phyloP scores from a whole-genome alignment of 37 sponge, comb jelly and placozoan species.

The Agelas oroides region DNA sequence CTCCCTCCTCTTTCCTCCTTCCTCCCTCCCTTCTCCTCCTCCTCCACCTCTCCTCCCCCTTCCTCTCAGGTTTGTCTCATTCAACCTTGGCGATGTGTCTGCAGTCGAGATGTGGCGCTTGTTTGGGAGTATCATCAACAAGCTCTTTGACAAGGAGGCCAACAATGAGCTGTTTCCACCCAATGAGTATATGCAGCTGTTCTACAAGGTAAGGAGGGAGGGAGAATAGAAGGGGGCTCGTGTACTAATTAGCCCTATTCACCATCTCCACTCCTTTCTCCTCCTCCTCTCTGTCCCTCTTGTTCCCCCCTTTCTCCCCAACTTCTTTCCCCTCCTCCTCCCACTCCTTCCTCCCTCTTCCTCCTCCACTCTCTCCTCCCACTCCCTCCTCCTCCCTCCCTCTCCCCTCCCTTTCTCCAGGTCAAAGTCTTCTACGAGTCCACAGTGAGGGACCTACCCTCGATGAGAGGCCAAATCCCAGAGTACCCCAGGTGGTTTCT shows the following conservation, averaged over 20 bases:
- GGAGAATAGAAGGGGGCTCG: too few relatives aligned
- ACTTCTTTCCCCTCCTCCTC: too few relatives aligned
- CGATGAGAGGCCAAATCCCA: background rate
- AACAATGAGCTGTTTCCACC: conserved; percentile 62
- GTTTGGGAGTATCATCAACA: conserved; percentile 46
- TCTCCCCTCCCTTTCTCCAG: conserved; percentile 1
- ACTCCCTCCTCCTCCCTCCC: too few relatives aligned
- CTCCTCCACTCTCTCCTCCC: too few relatives aligned
- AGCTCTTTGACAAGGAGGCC: conserved; percentile 56
- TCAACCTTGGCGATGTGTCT: conserved; percentile 65
- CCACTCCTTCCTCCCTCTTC: background rate
- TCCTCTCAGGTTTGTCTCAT: conserved; percentile 20
- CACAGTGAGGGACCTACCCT: conserved; percentile 31
- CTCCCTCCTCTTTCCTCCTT: too few relatives aligned
- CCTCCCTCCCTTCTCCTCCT: too few relatives aligned
- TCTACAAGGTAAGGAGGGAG: conserved; percentile 54
- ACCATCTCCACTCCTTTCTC: too few relatives aligned
- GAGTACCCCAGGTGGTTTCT: conserved; percentile 82
- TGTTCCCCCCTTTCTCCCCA: too few relatives aligned
- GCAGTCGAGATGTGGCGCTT: conserved; percentile 61
- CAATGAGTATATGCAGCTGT: conserved; percentile 65
- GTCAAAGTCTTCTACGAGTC: conserved; percentile 76
- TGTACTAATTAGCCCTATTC: background rate
- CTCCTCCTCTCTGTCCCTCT: too few relatives aligned
- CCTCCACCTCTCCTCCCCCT: background rate